phyloP scores from a whole-genome alignment of 2,113 vertebrate species.

The Perca schrenkii region DNA sequence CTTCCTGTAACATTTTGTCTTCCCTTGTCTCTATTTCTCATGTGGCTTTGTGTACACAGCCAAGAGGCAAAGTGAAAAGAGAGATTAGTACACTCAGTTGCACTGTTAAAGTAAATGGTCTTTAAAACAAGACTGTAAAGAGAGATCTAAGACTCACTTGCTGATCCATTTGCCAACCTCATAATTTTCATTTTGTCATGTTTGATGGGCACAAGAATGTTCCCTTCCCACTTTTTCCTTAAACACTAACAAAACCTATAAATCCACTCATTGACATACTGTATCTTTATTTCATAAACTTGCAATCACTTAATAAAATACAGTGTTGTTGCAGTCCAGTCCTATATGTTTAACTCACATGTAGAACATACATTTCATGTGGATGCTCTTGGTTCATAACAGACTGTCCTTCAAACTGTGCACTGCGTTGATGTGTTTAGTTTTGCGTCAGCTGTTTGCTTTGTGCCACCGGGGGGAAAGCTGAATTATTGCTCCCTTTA shows the following conservation, averaged over 20 bases:
- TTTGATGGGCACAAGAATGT: conserved; percentile 1
- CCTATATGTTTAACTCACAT: conserved; percentile 2
- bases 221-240: background rate
- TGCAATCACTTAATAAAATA: conserved; percentile 9
- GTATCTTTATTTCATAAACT: background rate
- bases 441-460: conserved; percentile 69
- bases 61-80: conserved; percentile 12
- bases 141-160: conserved; percentile 24
- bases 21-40: background rate
- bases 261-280: background rate
- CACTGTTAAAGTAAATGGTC: conserved; percentile 9
- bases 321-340: background rate
- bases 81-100: background rate
- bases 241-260: background rate
- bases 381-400: conserved; percentile 9
- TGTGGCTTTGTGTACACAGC: conserved; percentile 15
- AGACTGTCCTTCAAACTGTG: conserved; percentile 15
- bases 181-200: conserved; percentile 15
- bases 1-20: background rate
- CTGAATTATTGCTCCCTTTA: conserved; percentile 67
- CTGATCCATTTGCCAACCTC: background rate
- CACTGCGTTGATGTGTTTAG: conserved; percentile 28
- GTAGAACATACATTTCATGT: conserved; percentile 6
- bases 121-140: conserved; percentile 30
- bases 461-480: conserved; percentile 64